Base-by-base conservation (phyloP, 2,888 invertebrate species). In the Pristionchus fissidentatus region DNA sequence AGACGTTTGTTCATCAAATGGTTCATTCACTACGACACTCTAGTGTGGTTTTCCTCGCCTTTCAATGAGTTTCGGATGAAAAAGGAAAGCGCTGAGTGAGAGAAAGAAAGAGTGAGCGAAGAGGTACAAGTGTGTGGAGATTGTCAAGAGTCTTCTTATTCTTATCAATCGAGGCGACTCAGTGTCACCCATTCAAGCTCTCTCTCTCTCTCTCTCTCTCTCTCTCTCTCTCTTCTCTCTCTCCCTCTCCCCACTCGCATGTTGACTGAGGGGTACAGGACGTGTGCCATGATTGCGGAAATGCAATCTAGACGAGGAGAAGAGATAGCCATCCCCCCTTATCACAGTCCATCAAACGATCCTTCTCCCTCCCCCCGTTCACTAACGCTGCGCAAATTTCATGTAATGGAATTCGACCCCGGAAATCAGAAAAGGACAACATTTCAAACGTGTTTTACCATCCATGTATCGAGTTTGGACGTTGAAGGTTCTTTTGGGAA, bases 251-350 rank as follows among this genome's bases (percentile, higher is more conserved):
- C 62, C 19, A 38, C 22, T 19, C n/a, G 41, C 22, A 22, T 70
- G 41, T 70, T 70, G 38, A 70, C 70, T 7, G n/a, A 70, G 38
- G 38, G 70, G 70, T 70, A 70, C 70, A 43, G 38, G 70, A 41
- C 22, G 32, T n/a, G n/a, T n/a, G n/a, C n/a, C n/a, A n/a, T n/a
- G 41, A 70, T 70, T 70, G n/a, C 41, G 70, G 70, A 70, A 70
- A 70, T 66, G 66, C 66, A 66, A 66, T 70, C 35, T 38, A 70
- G 70, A n/a, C n/a, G n/a, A n/a, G n/a, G n/a, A n/a, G n/a, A n/a
- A n/a, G n/a, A n/a, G n/a, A n/a, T n/a, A 70, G 43, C 70, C 66
- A 19, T 22, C 41, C 66, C 35, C n/a, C n/a, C n/a, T n/a, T 22
- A 66, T 66, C 66, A 66, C 66, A 66, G 66, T 66, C n/a, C 38